Conservation (phyloP, 1,140 invertebrate species). For the Calliopsis andreniformis region DNA sequence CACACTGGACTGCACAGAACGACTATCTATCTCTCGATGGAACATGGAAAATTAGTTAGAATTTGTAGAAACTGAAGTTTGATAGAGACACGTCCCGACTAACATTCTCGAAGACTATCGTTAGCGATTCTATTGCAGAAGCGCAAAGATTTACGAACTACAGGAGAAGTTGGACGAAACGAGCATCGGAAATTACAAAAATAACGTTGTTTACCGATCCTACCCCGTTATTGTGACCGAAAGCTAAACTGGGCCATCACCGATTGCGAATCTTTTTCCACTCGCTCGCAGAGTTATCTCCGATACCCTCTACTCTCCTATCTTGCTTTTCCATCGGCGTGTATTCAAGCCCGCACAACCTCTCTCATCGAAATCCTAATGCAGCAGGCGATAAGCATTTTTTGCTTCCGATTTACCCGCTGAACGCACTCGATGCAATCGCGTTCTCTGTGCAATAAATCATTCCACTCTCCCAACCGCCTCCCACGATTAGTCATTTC, state of each 20-base stretch:
- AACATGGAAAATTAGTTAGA: not conserved
- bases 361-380: not conserved
- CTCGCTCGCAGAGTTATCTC: constrained; percentile 15
- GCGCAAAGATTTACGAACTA: not conserved
- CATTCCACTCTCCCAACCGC: not conserved
- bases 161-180: not conserved
- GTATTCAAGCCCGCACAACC: not conserved
- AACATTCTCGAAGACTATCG: not conserved
- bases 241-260: constrained; percentile 48
- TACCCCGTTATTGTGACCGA: not conserved
- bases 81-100: no score
- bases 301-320: not conserved
- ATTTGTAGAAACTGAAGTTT: not conserved
- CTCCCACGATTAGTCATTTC: constrained; percentile 18
- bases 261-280: constrained; percentile 16
- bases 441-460: not conserved
- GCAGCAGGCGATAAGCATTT: not conserved
- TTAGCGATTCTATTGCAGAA: not conserved
- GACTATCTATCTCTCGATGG: not conserved
- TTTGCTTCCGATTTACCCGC: not conserved
- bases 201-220: constrained; percentile 53
- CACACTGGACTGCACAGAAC: constrained; percentile 1
- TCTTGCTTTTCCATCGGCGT: not conserved
- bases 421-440: not conserved
- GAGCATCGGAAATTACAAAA: constrained; percentile 46